Percentiles rank a stretch among this genome's conserved stretches.
Conservation (phyloP, 2,797 vertebrate species). For the Graptemys geographica region DNA sequence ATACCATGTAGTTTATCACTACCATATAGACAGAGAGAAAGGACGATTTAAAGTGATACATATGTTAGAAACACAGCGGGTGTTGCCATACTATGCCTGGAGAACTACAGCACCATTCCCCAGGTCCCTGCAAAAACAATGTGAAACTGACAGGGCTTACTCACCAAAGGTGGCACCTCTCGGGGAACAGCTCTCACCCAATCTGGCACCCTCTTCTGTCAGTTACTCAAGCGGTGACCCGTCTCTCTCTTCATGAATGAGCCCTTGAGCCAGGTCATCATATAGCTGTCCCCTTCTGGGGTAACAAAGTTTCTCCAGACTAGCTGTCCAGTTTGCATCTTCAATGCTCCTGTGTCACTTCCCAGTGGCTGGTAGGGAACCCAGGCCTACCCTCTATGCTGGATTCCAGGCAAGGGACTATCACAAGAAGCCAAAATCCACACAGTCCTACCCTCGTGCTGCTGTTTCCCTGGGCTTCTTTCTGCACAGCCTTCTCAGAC, state of each 20-base stretch:
- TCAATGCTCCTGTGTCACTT: not conserved
- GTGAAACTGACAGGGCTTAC: not conserved
- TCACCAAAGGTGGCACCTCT: not conserved
- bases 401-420: not conserved
- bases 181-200: not conserved
- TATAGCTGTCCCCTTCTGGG: not conserved
- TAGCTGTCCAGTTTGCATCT: not conserved
- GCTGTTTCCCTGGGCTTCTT: not conserved
- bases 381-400: not conserved
- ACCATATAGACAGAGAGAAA: not conserved
- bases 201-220: not conserved
- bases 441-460: not conserved
- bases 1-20: constrained; percentile 3
- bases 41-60: not conserved
- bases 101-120: not conserved
- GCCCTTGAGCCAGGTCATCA: not conserved
- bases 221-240: not conserved
- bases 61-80: not conserved
- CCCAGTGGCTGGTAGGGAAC: not conserved
- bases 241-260: not conserved
- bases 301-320: not conserved
- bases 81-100: not conserved
- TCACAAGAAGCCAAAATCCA: not conserved
- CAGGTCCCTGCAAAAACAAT: no score
- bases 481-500: not conserved